Percentiles rank a stretch among this genome's conserved stretches.
phyloP scores from a whole-genome alignment of 2,113 vertebrate species.

The Perognathus longimembris region DNA sequence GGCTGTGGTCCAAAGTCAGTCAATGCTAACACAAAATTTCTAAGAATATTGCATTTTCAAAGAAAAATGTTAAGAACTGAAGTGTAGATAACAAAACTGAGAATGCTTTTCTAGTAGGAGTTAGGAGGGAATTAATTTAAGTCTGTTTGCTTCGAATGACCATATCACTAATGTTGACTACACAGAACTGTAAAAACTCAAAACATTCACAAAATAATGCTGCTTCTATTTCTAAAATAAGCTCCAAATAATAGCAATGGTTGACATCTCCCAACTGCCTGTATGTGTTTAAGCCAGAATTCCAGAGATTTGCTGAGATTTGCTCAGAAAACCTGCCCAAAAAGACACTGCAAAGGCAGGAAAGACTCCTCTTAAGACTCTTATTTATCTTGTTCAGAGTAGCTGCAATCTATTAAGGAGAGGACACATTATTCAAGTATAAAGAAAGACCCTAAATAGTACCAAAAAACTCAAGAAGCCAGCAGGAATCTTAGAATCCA shows the following conservation, averaged over 20 bases:
- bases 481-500: constrained; percentile 26
- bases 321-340: background rate
- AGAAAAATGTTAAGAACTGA: constrained; percentile 38
- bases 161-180: background rate
- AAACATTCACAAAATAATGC: constrained; percentile 22
- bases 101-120: background rate
- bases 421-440: background rate
- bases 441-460: background rate
- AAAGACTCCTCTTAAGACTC: background rate
- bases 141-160: constrained; percentile 34
- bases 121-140: background rate
- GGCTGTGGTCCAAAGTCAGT: constrained; percentile 10
- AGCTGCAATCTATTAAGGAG: constrained; percentile 1
- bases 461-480: background rate
- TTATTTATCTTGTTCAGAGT: constrained; percentile 8
- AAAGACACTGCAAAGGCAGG: background rate
- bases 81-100: background rate
- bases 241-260: background rate
- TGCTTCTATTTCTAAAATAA: constrained; percentile 20
- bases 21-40: constrained; percentile 40
- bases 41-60: constrained; percentile 54
- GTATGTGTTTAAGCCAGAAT: background rate
- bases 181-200: background rate
- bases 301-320: background rate
- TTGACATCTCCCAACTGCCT: background rate